A percentile compares a stretch with the other conserved stretches of the same genome.
phyloP scores from a whole-genome alignment of 2,888 invertebrate genomes.

The Lycocerus yunnanus region DNA sequence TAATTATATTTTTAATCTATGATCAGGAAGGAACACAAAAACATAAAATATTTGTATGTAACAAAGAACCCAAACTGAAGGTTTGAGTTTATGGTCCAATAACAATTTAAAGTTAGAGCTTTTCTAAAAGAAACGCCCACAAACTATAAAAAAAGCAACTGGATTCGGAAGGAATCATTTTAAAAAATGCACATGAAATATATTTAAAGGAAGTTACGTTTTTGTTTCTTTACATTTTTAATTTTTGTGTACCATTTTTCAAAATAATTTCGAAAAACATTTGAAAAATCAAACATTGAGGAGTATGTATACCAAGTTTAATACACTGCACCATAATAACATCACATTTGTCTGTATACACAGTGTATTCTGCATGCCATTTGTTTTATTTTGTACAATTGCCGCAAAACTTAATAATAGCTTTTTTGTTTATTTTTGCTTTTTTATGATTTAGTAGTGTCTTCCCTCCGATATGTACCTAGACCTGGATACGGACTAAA shows the following conservation, averaged over 20 bases:
- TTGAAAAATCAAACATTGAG: background rate
- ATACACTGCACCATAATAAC: background rate
- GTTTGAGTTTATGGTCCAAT: no score
- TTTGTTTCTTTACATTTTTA: no score
- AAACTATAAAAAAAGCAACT: no score
- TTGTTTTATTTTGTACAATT: background rate
- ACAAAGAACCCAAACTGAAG: no score
- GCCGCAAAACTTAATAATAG: background rate
- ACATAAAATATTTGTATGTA: no score
- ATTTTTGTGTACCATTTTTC: background rate
- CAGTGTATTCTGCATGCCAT: background rate
- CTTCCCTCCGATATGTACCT: conserved; percentile 68
- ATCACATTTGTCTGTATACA: background rate
- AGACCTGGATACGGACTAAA: conserved; percentile 79
- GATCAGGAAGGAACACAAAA: no score
- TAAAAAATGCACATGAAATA: no score
- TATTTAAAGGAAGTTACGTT: no score
- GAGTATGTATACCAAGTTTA: background rate
- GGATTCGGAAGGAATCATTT: no score
- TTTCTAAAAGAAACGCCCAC: no score
- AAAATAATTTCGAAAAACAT: background rate
- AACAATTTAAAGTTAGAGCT: no score
- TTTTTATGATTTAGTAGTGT: conserved; percentile 56
- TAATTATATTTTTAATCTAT: no score
- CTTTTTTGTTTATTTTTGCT: background rate